Conservation (phyloP, 1,140 invertebrate species). For the Dendrolimus kikuchii region DNA sequence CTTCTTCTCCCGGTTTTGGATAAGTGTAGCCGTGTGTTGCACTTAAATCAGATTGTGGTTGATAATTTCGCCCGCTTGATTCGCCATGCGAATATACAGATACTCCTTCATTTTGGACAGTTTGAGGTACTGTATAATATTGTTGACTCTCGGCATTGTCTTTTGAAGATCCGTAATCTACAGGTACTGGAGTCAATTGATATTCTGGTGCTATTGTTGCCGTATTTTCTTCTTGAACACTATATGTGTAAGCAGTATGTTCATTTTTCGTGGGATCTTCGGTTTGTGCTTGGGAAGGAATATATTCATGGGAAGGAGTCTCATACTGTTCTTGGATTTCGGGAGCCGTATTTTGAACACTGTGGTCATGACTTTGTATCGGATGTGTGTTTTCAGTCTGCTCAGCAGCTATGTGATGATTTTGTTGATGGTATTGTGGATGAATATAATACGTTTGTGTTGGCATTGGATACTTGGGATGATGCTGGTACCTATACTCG, state of each 20-base stretch:
- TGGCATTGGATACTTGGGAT: conserved; percentile 27
- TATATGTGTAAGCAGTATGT: not conserved
- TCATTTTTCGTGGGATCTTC: too few species aligned
- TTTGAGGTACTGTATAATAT: conserved; percentile 26
- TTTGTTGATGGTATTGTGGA: conserved; percentile 33
- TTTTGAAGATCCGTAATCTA: conserved; percentile 9
- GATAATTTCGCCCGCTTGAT: conserved; percentile 30
- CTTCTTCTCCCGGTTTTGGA: conserved; percentile 27
- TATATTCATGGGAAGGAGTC: conserved; percentile 3
- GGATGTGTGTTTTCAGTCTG: conserved; percentile 5
- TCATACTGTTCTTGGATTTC: conserved; percentile 10
- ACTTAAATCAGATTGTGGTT: conserved; percentile 21
- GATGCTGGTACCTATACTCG: conserved; percentile 50
- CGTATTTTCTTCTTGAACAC: not conserved
- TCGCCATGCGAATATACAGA: conserved; percentile 31
- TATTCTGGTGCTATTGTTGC: not conserved
- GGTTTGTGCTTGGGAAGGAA: conserved; percentile 1
- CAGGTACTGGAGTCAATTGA: not conserved
- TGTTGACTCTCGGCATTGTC: conserved; percentile 11
- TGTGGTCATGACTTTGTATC: conserved; percentile 4
- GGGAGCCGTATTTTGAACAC: conserved; percentile 5
- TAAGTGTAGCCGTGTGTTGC: conserved; percentile 34
- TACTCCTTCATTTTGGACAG: conserved; percentile 25
- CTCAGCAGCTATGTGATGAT: conserved; percentile 9
- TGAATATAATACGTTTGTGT: conserved; percentile 39